Percentiles rank a stretch among this genome's conserved stretches.
Conservation (phyloP, 2,888 invertebrate genomes). For the Amiota mariae region DNA sequence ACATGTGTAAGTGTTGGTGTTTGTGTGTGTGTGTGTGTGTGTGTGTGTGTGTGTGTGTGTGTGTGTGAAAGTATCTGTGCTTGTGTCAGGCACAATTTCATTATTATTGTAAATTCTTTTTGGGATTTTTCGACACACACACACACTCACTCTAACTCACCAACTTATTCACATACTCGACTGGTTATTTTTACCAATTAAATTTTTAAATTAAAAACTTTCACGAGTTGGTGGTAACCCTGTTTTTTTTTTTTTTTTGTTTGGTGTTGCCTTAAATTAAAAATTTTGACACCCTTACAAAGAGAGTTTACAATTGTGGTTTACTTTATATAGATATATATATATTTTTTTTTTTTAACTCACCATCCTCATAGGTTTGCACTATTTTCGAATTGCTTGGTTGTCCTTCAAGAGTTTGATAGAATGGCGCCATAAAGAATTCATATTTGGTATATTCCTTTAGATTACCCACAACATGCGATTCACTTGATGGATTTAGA, state of each 20-base stretch:
- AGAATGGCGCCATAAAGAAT: conserved; percentile 90
- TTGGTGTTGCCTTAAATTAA: background rate
- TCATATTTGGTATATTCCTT: conserved; percentile 89
- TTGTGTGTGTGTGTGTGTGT: conserved; percentile 1
- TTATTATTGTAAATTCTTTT: background rate
- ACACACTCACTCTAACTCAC: conserved; percentile 2
- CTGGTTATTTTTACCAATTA: conserved; percentile 36
- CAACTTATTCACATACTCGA: background rate
- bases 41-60: conserved; percentile 3
- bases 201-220: conserved; percentile 43
- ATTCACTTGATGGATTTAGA: conserved; percentile 77
- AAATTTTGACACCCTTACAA: conserved; percentile 16
- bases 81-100: background rate
- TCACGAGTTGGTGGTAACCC: conserved; percentile 18
- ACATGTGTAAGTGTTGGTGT: background rate
- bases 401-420: conserved; percentile 89
- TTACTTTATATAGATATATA: background rate
- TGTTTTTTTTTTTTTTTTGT: background rate
- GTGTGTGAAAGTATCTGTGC: background rate
- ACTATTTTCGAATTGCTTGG: conserved; percentile 92
- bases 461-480: conserved; percentile 81
- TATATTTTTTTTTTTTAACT: conserved; percentile 53
- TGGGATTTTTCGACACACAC: background rate
- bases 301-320: background rate
- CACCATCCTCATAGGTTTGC: conserved; percentile 89